Evolutionary conservation across 2,113 vertebrate genomes (phyloP), one percentile per base, ranked within the genome.

Genomic region (Pteruthius melanotis): DNA sequence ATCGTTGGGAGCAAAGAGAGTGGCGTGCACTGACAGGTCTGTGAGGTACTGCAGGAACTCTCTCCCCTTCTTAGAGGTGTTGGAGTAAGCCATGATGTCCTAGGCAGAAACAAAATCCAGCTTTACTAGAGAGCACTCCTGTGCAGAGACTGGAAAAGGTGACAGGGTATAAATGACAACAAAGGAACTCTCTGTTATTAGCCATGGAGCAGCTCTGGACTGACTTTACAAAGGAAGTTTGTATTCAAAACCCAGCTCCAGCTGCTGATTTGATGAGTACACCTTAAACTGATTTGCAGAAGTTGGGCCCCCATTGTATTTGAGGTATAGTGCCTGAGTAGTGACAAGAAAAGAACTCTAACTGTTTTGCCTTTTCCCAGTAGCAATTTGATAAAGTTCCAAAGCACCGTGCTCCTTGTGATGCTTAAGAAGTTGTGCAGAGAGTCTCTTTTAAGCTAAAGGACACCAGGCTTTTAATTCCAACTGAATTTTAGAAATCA

Each of bases 1-100:
- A 40, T 99, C 98, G 2, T 98, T 98, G 2, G 99, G 99, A 33
- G 99, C 99, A 44, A 99, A 99, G 53, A 99, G 98, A 4, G 99
- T 99, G 23, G 98, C 97, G 1, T 60, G 98, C 63, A 96, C 81
- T 1, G 98, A 98, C 68, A 98, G 94, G 96, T 99, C 97, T 0
- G 95, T 98, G 72, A 99, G 98, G 42, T 95, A 98, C 56, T 47
- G 96, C 77, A 99, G 71, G 74, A 99, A 99, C 2, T 94, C 96
- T 64, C 45, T 98, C 44, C 99, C 99, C 11, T 92, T 97, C 63
- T 79, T 87, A 0, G 98, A 99, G 87, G 75, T 94, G 94, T 97
- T 98, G 53, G 99, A 99, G 53, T 98, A 99, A 96, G 96, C 98
- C 91, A 98, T 97, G 95, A 99, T 98, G 95, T 98, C 98, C 99